Conservation (phyloP, 2,888 invertebrate species). For the Lasioglossum pauxillum region DNA sequence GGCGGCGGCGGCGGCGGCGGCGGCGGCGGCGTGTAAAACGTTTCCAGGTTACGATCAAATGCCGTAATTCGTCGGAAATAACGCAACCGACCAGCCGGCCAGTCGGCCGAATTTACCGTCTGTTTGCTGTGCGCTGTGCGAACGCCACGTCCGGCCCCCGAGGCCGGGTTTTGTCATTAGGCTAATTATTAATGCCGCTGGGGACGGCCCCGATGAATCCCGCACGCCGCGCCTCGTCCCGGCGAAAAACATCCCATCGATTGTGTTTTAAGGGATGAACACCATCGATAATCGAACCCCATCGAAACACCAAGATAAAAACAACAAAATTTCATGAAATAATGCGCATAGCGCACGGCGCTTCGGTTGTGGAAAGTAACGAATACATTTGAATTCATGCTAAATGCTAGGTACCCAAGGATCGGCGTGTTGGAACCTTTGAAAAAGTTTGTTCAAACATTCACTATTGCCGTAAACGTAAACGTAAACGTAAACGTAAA, state of each 20-base stretch:
- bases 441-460: too few species aligned
- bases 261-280: background rate
- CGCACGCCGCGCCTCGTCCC: background rate
- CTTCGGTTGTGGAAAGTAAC: too few species aligned
- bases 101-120: constrained; percentile 47
- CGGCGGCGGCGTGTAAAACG: constrained; percentile 32
- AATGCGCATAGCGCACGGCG: too few species aligned
- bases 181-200: constrained; percentile 64
- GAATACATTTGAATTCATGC: too few species aligned
- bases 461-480: too few species aligned
- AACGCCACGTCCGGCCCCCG: constrained; percentile 36
- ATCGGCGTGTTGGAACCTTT: too few species aligned
- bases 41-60: constrained; percentile 55
- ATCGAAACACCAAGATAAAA: too few species aligned
- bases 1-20: too few species aligned
- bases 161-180: constrained; percentile 53
- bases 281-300: background rate
- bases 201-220: constrained; percentile 16
- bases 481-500: too few species aligned
- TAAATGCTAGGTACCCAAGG: too few species aligned
- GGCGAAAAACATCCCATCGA: background rate
- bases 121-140: constrained; percentile 22
- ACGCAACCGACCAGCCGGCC: constrained; percentile 44
- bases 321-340: too few species aligned
- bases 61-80: constrained; percentile 67